These are phyloP conservation scores for Nerophis ophidion DNA, from an alignment of 2,113 vertebrate species.

Conservation along the genomic window DNA sequence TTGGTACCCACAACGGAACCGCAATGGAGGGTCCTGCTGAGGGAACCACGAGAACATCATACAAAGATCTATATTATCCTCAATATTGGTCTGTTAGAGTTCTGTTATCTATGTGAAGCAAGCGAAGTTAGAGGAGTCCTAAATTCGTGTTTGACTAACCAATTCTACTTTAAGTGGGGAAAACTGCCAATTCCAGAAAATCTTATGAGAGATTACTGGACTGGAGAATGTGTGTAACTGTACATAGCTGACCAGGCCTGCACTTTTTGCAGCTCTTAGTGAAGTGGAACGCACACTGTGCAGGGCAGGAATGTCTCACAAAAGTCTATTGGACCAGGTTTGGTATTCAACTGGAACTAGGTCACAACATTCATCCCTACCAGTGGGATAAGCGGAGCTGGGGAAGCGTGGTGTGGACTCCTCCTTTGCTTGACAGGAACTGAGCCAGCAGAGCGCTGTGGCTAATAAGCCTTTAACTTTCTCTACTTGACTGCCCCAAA, in stretches of 20 bases:
- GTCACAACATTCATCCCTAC: constrained; percentile 61
- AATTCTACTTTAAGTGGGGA: too few species aligned
- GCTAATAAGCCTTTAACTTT: constrained; percentile 62
- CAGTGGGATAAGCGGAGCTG: constrained; percentile 59
- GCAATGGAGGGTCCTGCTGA: constrained; percentile 70
- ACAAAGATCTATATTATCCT: constrained; percentile 41
- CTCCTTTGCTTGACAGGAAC: constrained; percentile 50
- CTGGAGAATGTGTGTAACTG: background rate
- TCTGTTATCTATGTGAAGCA: too few species aligned
- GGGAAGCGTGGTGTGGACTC: constrained; percentile 42
- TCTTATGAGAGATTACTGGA: background rate
- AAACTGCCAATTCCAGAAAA: background rate
- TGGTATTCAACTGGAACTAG: constrained; percentile 65
- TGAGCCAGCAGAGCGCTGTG: constrained; percentile 46
- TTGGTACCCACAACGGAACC: constrained; percentile 74
- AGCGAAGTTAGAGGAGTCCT: too few species aligned
- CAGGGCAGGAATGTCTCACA: constrained; percentile 61
- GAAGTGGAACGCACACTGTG: constrained; percentile 43
- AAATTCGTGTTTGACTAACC: too few species aligned
- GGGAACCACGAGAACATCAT: constrained; percentile 65
- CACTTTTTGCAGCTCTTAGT: constrained; percentile 31
- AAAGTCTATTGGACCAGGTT: constrained; percentile 52
- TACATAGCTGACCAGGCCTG: constrained; percentile 14
- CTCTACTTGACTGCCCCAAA: constrained; percentile 43
- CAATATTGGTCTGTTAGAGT: background rate